Evolutionary conservation across 2,113 vertebrate genomes (phyloP).

Genomic region (human): DNA sequence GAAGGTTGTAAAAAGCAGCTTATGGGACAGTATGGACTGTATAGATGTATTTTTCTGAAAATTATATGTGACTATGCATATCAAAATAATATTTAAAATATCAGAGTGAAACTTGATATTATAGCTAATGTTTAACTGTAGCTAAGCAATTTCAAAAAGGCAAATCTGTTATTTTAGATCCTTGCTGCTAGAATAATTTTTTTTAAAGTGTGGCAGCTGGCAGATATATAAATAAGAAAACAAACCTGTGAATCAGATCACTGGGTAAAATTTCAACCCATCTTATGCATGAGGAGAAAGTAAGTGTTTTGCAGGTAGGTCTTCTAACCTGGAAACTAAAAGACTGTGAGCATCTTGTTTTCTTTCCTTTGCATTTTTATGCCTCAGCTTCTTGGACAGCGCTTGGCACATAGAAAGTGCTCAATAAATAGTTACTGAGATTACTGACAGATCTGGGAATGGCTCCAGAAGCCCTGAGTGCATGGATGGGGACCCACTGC

Average conservation of each 20-base stretch:
- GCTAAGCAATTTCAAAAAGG: not conserved
- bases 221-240: not conserved
- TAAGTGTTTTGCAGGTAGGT: too few relatives aligned
- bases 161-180: not conserved
- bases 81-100: not conserved
- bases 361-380: not conserved
- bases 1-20: not conserved
- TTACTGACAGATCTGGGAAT: not conserved
- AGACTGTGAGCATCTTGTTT: not conserved
- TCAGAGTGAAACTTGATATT: not conserved
- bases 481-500: not conserved
- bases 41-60: slow-evolving; percentile 7
- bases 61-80: not conserved
- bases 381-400: not conserved
- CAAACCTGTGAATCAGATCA: not conserved
- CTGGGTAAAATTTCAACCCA: not conserved
- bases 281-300: not conserved
- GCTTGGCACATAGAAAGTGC: not conserved
- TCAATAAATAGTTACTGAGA: not conserved
- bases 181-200: not conserved
- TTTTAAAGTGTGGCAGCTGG: not conserved
- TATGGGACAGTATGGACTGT: not conserved
- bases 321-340: not conserved
- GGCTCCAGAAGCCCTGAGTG: not conserved
- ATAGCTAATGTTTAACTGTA: not conserved